These are phyloP conservation scores for Pseudomyrmex concolor DNA, from an alignment of 1,140 invertebrate species.

Conservation along the genomic window DNA sequence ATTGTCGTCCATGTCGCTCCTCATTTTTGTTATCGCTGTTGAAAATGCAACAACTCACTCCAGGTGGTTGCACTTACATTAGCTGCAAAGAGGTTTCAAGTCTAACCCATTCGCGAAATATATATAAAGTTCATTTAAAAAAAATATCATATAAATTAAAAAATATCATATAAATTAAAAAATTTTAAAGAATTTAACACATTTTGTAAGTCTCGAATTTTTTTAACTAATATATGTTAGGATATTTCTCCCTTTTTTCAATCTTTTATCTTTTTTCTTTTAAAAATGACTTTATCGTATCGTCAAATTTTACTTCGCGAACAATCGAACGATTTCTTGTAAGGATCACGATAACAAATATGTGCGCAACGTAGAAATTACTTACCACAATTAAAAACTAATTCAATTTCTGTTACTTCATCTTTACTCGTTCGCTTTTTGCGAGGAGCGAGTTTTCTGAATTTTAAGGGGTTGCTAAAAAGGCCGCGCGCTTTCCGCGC, in stretches of 20 bases:
- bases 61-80: constrained; percentile 47
- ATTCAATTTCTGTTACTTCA: neutral
- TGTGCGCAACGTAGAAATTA: neutral
- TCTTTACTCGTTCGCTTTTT: neutral
- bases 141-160: neutral
- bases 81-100: constrained; percentile 46
- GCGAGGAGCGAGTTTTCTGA: neutral
- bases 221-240: too few species aligned
- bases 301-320: too few species aligned
- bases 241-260: too few species aligned
- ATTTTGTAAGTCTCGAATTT: too few species aligned
- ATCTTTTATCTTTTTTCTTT: too few species aligned
- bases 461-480: neutral
- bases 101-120: neutral
- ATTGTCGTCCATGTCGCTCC: constrained; percentile 57
- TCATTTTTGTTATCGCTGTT: constrained; percentile 63
- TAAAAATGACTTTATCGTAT: too few species aligned
- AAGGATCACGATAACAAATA: neutral
- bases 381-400: neutral
- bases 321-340: too few species aligned
- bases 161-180: neutral
- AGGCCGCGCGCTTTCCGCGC: neutral
- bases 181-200: neutral
- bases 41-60: constrained; percentile 51
- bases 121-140: neutral